Conservation (phyloP, 2,797 vertebrate genomes). For the Hippoglossus hippoglossus region DNA sequence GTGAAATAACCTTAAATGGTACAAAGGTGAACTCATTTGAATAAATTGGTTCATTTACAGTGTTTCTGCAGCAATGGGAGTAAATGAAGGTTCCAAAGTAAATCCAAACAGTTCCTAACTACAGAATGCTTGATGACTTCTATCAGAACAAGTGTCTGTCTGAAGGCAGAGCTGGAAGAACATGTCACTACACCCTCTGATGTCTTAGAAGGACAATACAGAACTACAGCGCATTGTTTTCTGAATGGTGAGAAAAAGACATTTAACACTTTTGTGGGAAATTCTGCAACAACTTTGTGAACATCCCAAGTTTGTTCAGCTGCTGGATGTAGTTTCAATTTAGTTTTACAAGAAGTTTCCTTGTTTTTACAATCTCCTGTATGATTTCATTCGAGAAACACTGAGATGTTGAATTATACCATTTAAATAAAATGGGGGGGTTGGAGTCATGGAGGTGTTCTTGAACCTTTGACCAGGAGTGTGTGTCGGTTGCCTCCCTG, state of each 20-base stretch:
- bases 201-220: not conserved
- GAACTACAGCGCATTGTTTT: not conserved
- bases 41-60: too few relatives aligned
- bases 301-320: not conserved
- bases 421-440: too few relatives aligned
- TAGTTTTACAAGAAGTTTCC: not conserved
- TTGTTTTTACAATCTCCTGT: not conserved
- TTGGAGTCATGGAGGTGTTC: not conserved
- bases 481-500: slow-evolving; percentile 22
- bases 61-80: too few relatives aligned
- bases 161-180: not conserved
- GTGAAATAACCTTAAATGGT: too few relatives aligned
- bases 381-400: not conserved
- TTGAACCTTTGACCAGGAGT: not conserved
- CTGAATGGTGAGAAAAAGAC: not conserved
- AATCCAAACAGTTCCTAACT: too few relatives aligned
- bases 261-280: not conserved
- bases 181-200: not conserved
- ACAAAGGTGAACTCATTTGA: too few relatives aligned
- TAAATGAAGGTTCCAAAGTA: too few relatives aligned
- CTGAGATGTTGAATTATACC: not conserved
- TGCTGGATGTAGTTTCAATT: not conserved
- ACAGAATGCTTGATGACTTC: too few relatives aligned
- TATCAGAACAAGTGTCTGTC: too few relatives aligned
- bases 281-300: not conserved